phyloP scores from a whole-genome alignment of 2,888 invertebrate species.

The Tortricodes alternella region DNA sequence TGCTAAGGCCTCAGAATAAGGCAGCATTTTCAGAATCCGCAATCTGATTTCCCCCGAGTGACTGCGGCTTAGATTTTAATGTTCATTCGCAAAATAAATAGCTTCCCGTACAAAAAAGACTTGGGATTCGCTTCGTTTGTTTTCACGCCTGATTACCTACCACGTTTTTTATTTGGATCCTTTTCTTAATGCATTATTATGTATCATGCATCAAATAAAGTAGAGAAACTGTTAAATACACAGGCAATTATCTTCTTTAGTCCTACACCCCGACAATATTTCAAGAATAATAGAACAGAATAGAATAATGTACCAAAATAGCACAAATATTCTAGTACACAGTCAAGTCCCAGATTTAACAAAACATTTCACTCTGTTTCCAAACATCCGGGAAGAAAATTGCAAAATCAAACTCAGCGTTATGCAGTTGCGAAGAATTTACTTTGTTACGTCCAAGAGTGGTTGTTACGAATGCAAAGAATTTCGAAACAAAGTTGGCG shows the following conservation, averaged over 20 bases:
- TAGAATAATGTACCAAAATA: no score
- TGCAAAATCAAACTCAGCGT: conserved; percentile 20
- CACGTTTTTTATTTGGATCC: no score
- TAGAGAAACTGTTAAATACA: no score
- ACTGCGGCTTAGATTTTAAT: conserved; percentile 38
- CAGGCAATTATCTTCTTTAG: no score
- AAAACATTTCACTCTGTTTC: conserved; percentile 2
- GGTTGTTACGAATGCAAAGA: conserved; percentile 28
- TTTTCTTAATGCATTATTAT: no score
- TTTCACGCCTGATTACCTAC: neutral
- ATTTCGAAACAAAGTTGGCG: conserved; percentile 16
- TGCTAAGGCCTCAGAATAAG: no score
- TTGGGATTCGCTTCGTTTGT: neutral
- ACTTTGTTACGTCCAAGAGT: conserved; percentile 25
- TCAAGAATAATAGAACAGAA: no score
- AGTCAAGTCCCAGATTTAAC: neutral
- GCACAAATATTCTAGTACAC: neutral
- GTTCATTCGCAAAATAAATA: conserved; percentile 37
- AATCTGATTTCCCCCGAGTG: conserved; percentile 39
- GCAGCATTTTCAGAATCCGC: conserved; percentile 22
- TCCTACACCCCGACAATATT: no score
- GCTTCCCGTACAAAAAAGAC: conserved; percentile 20
- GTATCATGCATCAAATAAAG: no score
- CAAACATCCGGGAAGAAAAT: conserved; percentile 13
- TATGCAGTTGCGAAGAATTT: conserved; percentile 16